Evolutionary conservation across 1,140 invertebrate genomes (phyloP).

Genomic region (Mycetomoellerius zeteki): DNA sequence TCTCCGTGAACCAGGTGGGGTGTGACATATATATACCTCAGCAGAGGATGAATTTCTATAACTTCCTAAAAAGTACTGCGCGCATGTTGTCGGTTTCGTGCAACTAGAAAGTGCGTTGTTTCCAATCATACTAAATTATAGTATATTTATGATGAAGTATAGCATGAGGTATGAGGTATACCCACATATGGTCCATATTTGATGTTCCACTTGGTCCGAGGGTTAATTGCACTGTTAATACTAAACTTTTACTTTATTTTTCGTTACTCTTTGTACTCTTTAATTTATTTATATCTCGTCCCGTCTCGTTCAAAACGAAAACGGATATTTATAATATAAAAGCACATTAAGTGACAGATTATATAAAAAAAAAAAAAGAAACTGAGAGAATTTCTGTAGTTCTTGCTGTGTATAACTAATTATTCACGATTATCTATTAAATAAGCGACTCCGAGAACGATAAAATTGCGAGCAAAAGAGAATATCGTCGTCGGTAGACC

Average conservation of each 20-base stretch:
- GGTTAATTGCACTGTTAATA: not conserved
- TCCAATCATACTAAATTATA: too few relatives aligned
- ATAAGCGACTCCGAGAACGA: not conserved
- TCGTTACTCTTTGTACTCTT: not conserved
- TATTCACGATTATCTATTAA: not conserved
- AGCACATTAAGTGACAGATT: not conserved
- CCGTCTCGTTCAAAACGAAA: not conserved
- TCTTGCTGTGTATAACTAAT: slow-evolving; percentile 15
- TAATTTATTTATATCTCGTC: not conserved
- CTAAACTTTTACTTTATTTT: not conserved
- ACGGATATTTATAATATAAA: slow-evolving; percentile 4
- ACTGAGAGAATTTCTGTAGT: not conserved
- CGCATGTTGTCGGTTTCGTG: too few relatives aligned
- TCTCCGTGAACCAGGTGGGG: too few relatives aligned
- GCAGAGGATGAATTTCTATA: too few relatives aligned
- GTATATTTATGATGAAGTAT: too few relatives aligned
- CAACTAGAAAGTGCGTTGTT: too few relatives aligned
- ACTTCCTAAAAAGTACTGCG: too few relatives aligned
- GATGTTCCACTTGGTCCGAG: too few relatives aligned
- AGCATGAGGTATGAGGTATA: too few relatives aligned
- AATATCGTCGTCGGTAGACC: not conserved
- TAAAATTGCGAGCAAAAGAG: not conserved
- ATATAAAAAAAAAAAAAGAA: not conserved
- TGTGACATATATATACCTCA: too few relatives aligned
- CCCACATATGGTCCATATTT: too few relatives aligned